Evolutionary conservation across 2,797 vertebrate species (phyloP).

Genomic region (Enteromius anoplus): DNA sequence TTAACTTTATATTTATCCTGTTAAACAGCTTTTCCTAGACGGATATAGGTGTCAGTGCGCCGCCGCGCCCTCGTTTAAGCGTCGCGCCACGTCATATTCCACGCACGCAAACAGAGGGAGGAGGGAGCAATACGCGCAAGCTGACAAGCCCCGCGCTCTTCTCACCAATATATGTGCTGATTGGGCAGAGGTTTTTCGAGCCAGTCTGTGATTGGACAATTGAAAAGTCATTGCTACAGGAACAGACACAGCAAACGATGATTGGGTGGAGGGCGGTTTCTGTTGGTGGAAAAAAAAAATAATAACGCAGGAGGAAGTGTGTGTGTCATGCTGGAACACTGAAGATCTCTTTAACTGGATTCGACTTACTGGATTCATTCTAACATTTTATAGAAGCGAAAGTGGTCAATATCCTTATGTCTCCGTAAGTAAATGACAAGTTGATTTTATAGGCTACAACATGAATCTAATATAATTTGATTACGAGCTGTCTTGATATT

Average conservation of each 20-base stretch:
- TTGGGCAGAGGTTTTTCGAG: background rate
- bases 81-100: slow-evolving; percentile 53
- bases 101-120: slow-evolving; percentile 27
- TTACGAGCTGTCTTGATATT: background rate
- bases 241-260: background rate
- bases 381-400: slow-evolving; percentile 15
- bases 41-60: slow-evolving; percentile 27
- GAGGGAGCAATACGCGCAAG: background rate
- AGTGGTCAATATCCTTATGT: slow-evolving; percentile 16
- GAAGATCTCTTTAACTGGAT: background rate
- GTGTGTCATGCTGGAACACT: slow-evolving; percentile 24
- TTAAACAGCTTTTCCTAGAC: background rate
- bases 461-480: background rate
- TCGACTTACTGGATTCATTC: slow-evolving; percentile 4
- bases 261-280: background rate
- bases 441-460: background rate
- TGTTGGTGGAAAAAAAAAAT: background rate
- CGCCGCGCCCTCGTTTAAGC: slow-evolving; percentile 42
- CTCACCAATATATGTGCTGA: background rate
- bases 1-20: background rate
- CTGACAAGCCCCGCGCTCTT: background rate
- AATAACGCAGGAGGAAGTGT: slow-evolving; percentile 18
- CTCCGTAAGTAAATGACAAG: slow-evolving; percentile 50
- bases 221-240: background rate
- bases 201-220: background rate